phyloP scores from a whole-genome alignment of 1,140 invertebrate genomes.

The Chrysoperla carnea region DNA sequence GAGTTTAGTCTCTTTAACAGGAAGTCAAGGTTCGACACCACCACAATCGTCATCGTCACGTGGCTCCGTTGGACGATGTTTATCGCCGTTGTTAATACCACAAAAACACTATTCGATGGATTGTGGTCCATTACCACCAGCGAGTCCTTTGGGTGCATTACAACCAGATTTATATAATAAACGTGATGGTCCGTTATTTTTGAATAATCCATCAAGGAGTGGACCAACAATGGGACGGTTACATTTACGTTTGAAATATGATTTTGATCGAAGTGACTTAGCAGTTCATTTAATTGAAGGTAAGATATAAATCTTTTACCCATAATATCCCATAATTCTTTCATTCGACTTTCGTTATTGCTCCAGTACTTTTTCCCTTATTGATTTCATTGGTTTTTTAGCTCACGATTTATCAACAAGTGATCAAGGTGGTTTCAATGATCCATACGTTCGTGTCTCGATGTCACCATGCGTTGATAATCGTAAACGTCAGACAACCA shows the following conservation, averaged over 20 bases:
- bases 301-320: too few relatives aligned
- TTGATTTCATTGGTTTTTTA: slow-evolving; percentile 20
- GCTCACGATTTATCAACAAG: slow-evolving; percentile 66
- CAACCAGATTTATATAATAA: slow-evolving; percentile 71
- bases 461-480: slow-evolving; percentile 64
- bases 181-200: slow-evolving; percentile 51
- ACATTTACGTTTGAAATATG: slow-evolving; percentile 72
- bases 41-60: slow-evolving; percentile 23
- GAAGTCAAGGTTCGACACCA: slow-evolving; percentile 28
- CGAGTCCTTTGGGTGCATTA: slow-evolving; percentile 63
- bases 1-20: slow-evolving; percentile 34
- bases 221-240: slow-evolving; percentile 54
- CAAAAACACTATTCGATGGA: slow-evolving; percentile 29
- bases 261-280: slow-evolving; percentile 75
- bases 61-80: slow-evolving; percentile 28
- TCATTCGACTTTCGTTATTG: too few relatives aligned
- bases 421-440: slow-evolving; percentile 68
- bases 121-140: slow-evolving; percentile 24
- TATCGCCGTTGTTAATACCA: slow-evolving; percentile 55
- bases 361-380: too few relatives aligned
- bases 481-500: slow-evolving; percentile 64
- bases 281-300: slow-evolving; percentile 78
- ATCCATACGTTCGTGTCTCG: slow-evolving; percentile 64
- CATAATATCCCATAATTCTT: too few relatives aligned
- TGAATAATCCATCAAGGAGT: slow-evolving; percentile 34